Evolutionary conservation across 2,888 invertebrate genomes (phyloP).

Genomic region (Rapana venosa): DNA sequence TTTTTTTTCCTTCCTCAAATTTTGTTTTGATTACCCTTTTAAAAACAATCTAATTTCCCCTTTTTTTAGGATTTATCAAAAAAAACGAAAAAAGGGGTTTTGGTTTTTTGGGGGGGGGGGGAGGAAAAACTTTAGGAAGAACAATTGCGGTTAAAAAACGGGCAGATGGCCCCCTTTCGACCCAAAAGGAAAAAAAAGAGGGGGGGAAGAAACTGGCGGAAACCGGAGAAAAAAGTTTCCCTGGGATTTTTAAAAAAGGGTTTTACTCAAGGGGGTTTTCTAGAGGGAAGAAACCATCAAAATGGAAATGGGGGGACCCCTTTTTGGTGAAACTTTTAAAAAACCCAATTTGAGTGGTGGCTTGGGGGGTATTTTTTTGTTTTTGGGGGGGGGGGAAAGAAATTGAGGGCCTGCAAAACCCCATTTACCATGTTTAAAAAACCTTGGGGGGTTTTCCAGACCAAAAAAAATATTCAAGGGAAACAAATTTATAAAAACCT

Average conservation of each 20-base stretch:
- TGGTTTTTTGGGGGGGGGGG: slow-evolving; percentile 41
- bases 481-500: no score
- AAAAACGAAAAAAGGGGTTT: background rate
- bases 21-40: no score
- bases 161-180: slow-evolving; percentile 67
- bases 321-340: background rate
- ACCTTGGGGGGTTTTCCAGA: no score
- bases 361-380: background rate
- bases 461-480: no score
- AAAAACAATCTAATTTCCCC: no score
- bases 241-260: background rate
- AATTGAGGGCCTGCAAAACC: background rate
- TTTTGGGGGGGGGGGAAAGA: background rate
- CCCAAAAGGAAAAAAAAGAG: slow-evolving; percentile 71
- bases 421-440: no score
- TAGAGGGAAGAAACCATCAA: background rate
- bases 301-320: background rate
- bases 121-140: slow-evolving; percentile 66
- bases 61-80: background rate
- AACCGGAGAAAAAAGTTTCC: slow-evolving; percentile 72
- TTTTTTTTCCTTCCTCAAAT: background rate
- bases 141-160: slow-evolving; percentile 55
- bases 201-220: slow-evolving; percentile 74
- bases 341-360: background rate
- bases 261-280: background rate